A percentile compares a stretch with the other conserved stretches of the same genome.
phyloP scores from a whole-genome alignment of 2,113 vertebrate species.

The Bujurquina vittata region DNA sequence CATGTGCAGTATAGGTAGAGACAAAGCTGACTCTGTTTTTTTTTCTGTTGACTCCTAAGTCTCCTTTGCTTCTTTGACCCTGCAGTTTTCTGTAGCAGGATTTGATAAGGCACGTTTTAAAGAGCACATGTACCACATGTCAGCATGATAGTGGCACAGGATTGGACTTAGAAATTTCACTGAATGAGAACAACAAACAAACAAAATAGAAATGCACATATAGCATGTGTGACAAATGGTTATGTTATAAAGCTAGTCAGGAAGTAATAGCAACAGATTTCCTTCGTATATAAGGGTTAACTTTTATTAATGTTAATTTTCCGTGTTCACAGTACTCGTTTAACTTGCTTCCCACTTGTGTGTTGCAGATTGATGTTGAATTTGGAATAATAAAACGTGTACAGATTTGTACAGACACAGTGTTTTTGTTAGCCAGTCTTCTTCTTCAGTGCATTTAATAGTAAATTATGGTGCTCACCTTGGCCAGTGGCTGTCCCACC shows the following conservation, averaged over 20 bases:
- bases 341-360: neutral
- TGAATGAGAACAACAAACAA: neutral
- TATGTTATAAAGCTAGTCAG: neutral
- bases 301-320: neutral
- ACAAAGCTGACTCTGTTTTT: neutral
- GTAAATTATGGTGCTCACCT: slow-evolving; percentile 45
- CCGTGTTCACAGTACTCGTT: neutral
- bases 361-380: neutral
- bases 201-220: neutral
- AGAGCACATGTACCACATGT: slow-evolving; percentile 47
- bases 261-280: neutral
- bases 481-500: slow-evolving; percentile 63
- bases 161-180: neutral
- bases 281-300: too few relatives aligned
- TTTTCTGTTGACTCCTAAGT: slow-evolving; percentile 19
- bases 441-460: neutral
- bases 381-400: neutral
- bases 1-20: slow-evolving; percentile 5
- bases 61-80: slow-evolving; percentile 55
- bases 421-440: neutral
- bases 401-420: neutral
- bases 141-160: slow-evolving; percentile 3
- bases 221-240: neutral
- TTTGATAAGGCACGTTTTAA: slow-evolving; percentile 57
- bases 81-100: slow-evolving; percentile 42